Evolutionary conservation across 2,888 invertebrate genomes (phyloP), one percentile per base, ranked within the genome.

Genomic region (Balanococcus diminutus): DNA sequence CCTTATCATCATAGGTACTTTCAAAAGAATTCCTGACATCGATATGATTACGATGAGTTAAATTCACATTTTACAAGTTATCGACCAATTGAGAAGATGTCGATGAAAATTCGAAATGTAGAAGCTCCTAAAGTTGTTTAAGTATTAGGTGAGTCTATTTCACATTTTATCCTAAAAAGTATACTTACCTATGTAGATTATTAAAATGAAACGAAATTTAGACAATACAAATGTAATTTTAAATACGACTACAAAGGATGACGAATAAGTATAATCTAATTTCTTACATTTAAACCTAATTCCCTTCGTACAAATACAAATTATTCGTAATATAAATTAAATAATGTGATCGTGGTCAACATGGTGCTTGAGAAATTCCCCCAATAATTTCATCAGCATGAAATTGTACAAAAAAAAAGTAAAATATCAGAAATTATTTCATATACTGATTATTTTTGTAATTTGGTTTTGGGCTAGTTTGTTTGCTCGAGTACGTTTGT

Each of bases 391-490:
- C 42, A 39, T 36, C 16, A 46, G 9, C 16, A 28, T 19, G 9
- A 16, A 31, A 16, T 84, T 72, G 22, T 72, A 72, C 36, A 22
- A 39, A 84, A 28, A 22, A 39, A 84, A 28, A 11, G 22, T 25
- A 14, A 19, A 19, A 61, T 22, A 5, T 25, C 22, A 31, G 31
- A 75, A 19, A 19, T 79, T 36, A 79, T 79, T 79, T 79, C 75
- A 79, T 79, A n/a, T 79, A 79, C 46, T 51, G 85, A 85, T 85
- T 85, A 32, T 72, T 39, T 25, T 85, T 85, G 19, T 85, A 85
- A 51, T 85, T 75, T 19, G 85, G 85, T 25, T 11, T 79, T 22
- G 46, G 42, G 25, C 42, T 51, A 9, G 85, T 79, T 31, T 85
- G 85, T 79, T 85, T 85, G 75, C 39, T 39, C n/a, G 75, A n/a